Percentiles rank a stretch among this genome's conserved stretches.
phyloP scores from a whole-genome alignment of 2,888 invertebrate species.

The Germaria angustata region DNA sequence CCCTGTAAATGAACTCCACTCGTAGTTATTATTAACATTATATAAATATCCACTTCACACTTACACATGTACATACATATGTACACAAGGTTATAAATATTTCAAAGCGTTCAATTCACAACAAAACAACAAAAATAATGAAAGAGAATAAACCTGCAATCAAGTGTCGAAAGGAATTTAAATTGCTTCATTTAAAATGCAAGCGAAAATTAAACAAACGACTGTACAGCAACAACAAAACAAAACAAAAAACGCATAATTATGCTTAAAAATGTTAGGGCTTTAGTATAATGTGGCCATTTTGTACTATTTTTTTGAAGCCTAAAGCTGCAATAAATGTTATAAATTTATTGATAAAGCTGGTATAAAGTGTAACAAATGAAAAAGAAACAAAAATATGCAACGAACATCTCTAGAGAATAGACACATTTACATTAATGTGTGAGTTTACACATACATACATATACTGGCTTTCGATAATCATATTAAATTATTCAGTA shows the following conservation, averaged over 20 bases:
- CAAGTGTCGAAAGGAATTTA: conserved; percentile 69
- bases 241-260: conserved; percentile 56
- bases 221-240: conserved; percentile 3
- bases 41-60: neutral
- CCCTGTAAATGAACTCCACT: neutral
- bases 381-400: conserved; percentile 1
- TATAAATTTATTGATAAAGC: conserved; percentile 65
- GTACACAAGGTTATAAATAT: conserved; percentile 62
- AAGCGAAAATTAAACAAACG: conserved; percentile 48
- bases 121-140: conserved; percentile 1
- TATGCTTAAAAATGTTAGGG: conserved; percentile 65
- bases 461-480: conserved; percentile 44
- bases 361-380: conserved; percentile 38
- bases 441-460: neutral
- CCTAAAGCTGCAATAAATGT: conserved; percentile 65
- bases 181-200: conserved; percentile 70
- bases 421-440: conserved; percentile 17
- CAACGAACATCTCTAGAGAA: conserved; percentile 41
- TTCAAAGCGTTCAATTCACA: conserved; percentile 32
- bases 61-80: neutral
- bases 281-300: conserved; percentile 58
- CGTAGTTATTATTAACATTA: neutral
- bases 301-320: conserved; percentile 52
- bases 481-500: conserved; percentile 66
- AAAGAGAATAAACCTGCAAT: conserved; percentile 59